These are phyloP conservation scores for Heliconius eleuchia DNA, from an alignment of 1,140 invertebrate genomes.

Conservation along the genomic window DNA sequence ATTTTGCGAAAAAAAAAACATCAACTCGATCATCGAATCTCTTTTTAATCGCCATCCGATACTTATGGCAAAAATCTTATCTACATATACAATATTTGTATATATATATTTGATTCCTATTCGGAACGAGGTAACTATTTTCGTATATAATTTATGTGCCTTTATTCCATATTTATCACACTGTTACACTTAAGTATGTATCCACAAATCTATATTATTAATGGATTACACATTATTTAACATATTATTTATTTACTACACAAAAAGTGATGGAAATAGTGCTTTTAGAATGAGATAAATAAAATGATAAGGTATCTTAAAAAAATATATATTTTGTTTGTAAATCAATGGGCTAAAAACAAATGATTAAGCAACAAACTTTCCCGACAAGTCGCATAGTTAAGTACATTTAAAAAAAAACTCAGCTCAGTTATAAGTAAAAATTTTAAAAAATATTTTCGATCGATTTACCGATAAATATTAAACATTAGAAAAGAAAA, in stretches of 20 bases:
- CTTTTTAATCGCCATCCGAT: conserved; percentile 17
- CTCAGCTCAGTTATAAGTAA: neutral
- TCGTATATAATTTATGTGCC: conserved; percentile 48
- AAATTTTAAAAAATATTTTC: neutral
- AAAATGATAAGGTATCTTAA: neutral
- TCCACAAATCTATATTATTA: conserved; percentile 14
- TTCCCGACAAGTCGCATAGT: neutral
- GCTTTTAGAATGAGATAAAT: neutral
- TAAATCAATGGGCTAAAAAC: neutral
- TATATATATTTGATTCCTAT: conserved; percentile 36
- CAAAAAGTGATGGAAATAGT: neutral
- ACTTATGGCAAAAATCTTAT: conserved; percentile 29
- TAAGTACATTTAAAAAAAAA: neutral
- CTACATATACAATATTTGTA: conserved; percentile 18
- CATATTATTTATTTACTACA: neutral
- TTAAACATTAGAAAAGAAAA: neutral
- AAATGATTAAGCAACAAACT: neutral
- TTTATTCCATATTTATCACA: conserved; percentile 57
- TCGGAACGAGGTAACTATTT: conserved; percentile 62
- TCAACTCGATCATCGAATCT: conserved; percentile 27
- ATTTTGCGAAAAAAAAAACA: neutral
- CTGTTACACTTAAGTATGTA: conserved; percentile 38
- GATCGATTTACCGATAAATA: neutral
- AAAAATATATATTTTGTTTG: neutral
- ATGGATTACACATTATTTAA: conserved; percentile 1